Conservation (phyloP, 2,888 invertebrate species). For the Calliopum simillimum region DNA sequence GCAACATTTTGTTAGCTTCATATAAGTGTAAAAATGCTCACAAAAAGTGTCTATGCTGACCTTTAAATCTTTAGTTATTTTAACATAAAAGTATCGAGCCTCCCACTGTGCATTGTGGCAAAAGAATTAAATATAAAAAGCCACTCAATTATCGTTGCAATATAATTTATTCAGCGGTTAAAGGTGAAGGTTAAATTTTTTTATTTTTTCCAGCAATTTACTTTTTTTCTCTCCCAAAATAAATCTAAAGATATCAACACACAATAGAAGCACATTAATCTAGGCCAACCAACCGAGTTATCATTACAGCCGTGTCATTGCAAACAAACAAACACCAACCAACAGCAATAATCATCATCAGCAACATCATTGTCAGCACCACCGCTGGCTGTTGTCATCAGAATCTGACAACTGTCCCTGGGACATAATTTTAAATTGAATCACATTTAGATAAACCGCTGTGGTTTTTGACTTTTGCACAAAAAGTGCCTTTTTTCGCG, state of each 20-base stretch:
- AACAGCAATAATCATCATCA: neutral
- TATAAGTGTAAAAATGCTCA: too few species aligned
- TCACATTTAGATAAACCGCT: constrained; percentile 50
- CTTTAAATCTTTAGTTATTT: too few species aligned
- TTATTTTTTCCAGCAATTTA: neutral
- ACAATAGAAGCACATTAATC: too few species aligned
- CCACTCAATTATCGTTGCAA: too few species aligned
- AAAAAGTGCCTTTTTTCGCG: neutral
- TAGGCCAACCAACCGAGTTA: neutral
- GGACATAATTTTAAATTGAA: constrained; percentile 47
- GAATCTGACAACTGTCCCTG: constrained; percentile 4
- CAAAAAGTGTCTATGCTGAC: too few species aligned
- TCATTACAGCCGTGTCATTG: neutral
- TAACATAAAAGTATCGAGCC: too few species aligned
- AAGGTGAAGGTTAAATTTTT: too few species aligned
- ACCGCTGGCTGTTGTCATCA: constrained; percentile 12
- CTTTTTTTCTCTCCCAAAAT: neutral
- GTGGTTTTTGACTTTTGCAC: constrained; percentile 31
- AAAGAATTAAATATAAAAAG: too few species aligned
- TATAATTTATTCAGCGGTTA: too few species aligned
- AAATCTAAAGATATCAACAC: too few species aligned
- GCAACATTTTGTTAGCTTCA: too few species aligned
- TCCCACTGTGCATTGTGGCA: too few species aligned
- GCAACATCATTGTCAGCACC: neutral
- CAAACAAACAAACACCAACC: neutral